These are phyloP conservation scores for Chironomus riparius DNA, from an alignment of 2,888 invertebrate species.

Conservation along the genomic window DNA sequence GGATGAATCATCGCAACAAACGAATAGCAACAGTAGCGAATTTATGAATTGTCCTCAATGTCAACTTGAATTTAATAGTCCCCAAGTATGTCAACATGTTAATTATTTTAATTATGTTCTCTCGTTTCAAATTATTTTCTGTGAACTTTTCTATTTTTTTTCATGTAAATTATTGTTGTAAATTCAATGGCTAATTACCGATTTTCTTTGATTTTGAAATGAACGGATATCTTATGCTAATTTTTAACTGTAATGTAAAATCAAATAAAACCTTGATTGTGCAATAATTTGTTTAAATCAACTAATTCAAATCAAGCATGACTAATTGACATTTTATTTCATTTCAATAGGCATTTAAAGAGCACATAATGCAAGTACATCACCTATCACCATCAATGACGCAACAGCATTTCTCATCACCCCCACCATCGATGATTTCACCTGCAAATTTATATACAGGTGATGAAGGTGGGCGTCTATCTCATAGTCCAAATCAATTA, in stretches of 20 bases:
- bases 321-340: too few species aligned
- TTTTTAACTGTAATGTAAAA: too few species aligned
- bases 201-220: not conserved
- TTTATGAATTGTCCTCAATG: slow-evolving; percentile 44
- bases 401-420: slow-evolving; percentile 9
- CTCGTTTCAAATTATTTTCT: not conserved
- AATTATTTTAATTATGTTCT: not conserved
- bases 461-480: slow-evolving; percentile 23
- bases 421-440: slow-evolving; percentile 12
- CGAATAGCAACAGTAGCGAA: slow-evolving; percentile 34
- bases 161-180: not conserved
- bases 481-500: slow-evolving; percentile 6
- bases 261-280: too few species aligned
- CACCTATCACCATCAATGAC: not conserved
- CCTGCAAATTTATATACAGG: slow-evolving; percentile 10
- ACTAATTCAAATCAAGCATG: too few species aligned
- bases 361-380: slow-evolving; percentile 37
- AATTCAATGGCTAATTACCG: not conserved
- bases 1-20: slow-evolving; percentile 34
- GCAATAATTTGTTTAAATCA: too few species aligned
- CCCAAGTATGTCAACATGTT: slow-evolving; percentile 35
- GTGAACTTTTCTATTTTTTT: not conserved
- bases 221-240: too few species aligned
- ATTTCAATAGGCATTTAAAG: slow-evolving; percentile 40
- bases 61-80: slow-evolving; percentile 41